Base-by-base conservation (phyloP, 2,888 invertebrate genomes). In the Drosophila ezoana region DNA sequence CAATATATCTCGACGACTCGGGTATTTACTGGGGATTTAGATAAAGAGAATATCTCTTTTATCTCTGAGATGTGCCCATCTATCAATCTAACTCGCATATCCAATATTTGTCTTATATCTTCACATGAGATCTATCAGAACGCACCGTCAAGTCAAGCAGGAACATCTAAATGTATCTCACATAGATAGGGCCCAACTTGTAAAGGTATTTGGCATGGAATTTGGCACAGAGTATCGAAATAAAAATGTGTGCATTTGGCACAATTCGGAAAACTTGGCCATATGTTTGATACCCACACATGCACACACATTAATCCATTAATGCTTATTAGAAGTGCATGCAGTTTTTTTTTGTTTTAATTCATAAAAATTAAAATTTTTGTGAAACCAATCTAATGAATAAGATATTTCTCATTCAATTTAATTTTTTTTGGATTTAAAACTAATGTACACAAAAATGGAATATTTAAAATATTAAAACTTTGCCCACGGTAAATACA, bases 141-240 rank as follows among this genome's bases (percentile, higher is more conserved):
- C 8, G 23, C 23, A 6, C 1, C 23, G 8, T 23, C 23, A 8
- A 8, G 6, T 23, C 28, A 8, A 28, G 8, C 28, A 2, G 8
- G 8, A 4, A 57, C 11, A 43, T 18, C n/a, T 1, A n/a, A 72
- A 47, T 38, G 51, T 56, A 45, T 60, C 54, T 44, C 37, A 62
- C 56, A 62, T 51, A 71, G 60, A 60, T 45, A 49, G 52, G 43
- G 40, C 58, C 56, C 40, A 79, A 61, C 35, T 28, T 63, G 35
- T 38, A 56, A 71, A 64, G 53, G 59, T 71, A 74, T 83, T 80
- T 57, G 65, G 28, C 51, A 76, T 77, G 67, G 65, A 86, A 82
- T 80, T 71, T 58, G 33, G 73, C 52, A 60, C 79, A 76, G 47
- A 52, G 23, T 51, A 62, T 60, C 10, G 37, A 52, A 61, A 61